Base-by-base conservation (phyloP, 2,888 invertebrate genomes). In the Hermaeophaga mercurialis region DNA sequence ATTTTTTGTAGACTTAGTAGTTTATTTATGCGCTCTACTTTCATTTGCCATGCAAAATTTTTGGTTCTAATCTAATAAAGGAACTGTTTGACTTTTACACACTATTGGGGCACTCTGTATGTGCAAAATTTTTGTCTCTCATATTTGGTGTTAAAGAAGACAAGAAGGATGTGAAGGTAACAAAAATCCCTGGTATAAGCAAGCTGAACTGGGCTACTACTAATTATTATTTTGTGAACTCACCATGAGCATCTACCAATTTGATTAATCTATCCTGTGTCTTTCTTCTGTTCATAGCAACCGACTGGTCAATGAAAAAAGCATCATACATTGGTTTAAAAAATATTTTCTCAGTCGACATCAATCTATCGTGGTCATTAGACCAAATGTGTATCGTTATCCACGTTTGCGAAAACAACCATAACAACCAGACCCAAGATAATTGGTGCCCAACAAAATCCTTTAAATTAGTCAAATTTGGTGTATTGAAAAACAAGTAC, bases 341-440 rank as follows among this genome's bases (percentile, higher is more conserved):
- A 73, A 94, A 96, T 36, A 96, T 79, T 73, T 87, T 89, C 72
- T 94, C 94, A 0, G 93, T 90, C 31, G 87, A 83, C 0, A 94
- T 91, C 63, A 96, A 84, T 65, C 91, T 84, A 73, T 93, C 92
- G 67, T 89, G 89, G 54, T 85, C 84, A 1, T 93, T 91, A 49
- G 81, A 83, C 95, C 95, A 96, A 48, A 93, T 83, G 74, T 96
- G 94, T 48, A 87, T 75, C 1, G 91, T 89, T 26, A 94, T 86
- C 92, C 95, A 95, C 0, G 88, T 82, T 75, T 95, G 94, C 0
- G 94, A 91, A 1, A 90, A 71, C 68, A 92, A 79, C 89, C 92
- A 91, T 24, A 90, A 66, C 1, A 91, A 68, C 91, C 92, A 92
- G 9, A 91, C 76, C 90, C 91, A 92, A 0, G 85, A 81, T 71